Conservation (phyloP, 2,888 invertebrate genomes). For the Steinernema hermaphroditum region DNA sequence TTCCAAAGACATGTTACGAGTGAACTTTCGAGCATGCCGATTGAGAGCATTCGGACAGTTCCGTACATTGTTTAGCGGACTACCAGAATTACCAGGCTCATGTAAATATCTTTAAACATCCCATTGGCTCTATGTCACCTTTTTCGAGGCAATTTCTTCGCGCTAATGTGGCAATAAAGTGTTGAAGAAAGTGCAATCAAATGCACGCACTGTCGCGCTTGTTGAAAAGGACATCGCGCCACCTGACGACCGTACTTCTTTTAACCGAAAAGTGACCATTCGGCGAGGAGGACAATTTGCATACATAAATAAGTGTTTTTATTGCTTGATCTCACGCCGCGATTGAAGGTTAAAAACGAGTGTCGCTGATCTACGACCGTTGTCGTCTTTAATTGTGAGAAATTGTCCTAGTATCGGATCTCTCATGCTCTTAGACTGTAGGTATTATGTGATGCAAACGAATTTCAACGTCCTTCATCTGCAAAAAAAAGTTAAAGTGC, state of each 20-base stretch:
- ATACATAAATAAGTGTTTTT: slow-evolving; percentile 2
- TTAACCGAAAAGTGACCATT: slow-evolving; percentile 15
- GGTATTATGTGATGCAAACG: no score
- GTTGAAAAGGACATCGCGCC: slow-evolving; percentile 15
- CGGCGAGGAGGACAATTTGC: neutral
- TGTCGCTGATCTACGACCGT: no score
- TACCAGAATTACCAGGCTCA: no score
- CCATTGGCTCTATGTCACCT: neutral
- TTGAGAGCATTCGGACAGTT: no score
- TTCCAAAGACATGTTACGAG: no score
- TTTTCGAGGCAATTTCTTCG: neutral
- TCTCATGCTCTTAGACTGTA: no score
- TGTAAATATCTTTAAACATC: neutral
- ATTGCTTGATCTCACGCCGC: neutral
- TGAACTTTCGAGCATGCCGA: no score
- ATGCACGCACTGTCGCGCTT: neutral
- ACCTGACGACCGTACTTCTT: slow-evolving; percentile 13
- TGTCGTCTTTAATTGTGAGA: no score
- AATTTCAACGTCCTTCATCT: no score
- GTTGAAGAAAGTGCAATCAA: slow-evolving; percentile 13
- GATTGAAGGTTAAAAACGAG: neutral
- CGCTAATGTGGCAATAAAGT: neutral
- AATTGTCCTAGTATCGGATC: no score
- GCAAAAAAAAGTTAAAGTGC: no score
- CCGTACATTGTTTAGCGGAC: no score